Conservation (phyloP, 2,113 vertebrate species). For the Pteropus alecto region DNA sequence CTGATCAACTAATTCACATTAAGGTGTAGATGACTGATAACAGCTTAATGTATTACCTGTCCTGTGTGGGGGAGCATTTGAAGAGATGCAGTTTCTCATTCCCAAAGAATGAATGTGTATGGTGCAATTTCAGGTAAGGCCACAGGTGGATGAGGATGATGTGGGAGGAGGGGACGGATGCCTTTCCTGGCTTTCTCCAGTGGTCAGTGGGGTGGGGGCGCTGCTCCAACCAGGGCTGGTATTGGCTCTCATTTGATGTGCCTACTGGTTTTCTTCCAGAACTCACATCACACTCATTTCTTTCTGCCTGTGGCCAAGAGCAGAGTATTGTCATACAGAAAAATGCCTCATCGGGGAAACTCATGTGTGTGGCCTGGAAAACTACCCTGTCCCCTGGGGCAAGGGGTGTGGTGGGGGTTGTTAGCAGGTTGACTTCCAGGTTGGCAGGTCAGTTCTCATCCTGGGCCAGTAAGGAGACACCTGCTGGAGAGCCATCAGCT, state of each 20-base stretch:
- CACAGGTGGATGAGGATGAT: not conserved
- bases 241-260: not conserved
- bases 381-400: not conserved
- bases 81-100: constrained; percentile 32
- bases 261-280: not conserved
- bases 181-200: not conserved
- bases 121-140: not conserved
- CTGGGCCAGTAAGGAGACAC: not conserved
- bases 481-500: not conserved
- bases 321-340: not conserved
- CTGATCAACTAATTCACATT: not conserved
- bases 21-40: constrained; percentile 17
- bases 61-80: constrained; percentile 19
- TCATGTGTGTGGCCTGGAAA: not conserved
- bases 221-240: not conserved
- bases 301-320: not conserved
- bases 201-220: not conserved
- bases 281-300: not conserved
- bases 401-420: not conserved
- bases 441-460: not conserved
- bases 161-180: fast-evolving
- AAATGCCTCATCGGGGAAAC: constrained; percentile 35
- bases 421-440: not conserved
- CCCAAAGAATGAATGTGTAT: not conserved
- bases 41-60: not conserved